phyloP scores from a whole-genome alignment of 2,888 invertebrate genomes.

The Drosophila sordidapex region DNA sequence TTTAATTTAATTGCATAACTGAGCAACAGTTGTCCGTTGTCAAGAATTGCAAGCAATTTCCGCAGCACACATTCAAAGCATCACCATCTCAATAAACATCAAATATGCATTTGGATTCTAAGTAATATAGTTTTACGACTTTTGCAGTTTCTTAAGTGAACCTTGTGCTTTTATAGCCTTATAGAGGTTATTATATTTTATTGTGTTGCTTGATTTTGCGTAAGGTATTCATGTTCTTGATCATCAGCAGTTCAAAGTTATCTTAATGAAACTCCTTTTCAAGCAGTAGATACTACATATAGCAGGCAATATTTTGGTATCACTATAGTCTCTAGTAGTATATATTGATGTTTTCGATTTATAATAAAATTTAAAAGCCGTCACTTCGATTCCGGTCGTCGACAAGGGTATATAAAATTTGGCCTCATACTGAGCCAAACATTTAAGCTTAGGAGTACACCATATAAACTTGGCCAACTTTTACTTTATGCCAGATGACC shows the following conservation, averaged over 20 bases:
- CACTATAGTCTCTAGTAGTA: neutral
- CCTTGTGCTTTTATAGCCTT: neutral
- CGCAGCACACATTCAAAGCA: slow-evolving; percentile 39
- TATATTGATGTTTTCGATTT: neutral
- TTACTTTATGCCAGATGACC: slow-evolving; percentile 56
- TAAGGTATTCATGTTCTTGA: neutral
- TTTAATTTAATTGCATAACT: slow-evolving; percentile 77
- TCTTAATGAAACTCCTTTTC: neutral
- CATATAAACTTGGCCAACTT: slow-evolving; percentile 37
- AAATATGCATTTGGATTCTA: slow-evolving; percentile 13
- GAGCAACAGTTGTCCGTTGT: slow-evolving; percentile 69
- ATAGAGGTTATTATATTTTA: neutral
- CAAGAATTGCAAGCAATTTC: slow-evolving; percentile 75
- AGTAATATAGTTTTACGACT: slow-evolving; percentile 1
- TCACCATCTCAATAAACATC: slow-evolving; percentile 8
- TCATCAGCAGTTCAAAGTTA: neutral
- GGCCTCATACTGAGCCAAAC: neutral
- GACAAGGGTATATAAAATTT: neutral
- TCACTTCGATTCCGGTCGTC: neutral
- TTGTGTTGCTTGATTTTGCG: neutral
- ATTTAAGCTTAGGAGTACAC: slow-evolving; percentile 3
- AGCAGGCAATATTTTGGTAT: accelerated
- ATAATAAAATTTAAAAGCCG: too few species aligned
- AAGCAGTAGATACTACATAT: neutral
- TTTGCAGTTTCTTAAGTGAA: slow-evolving; percentile 3